Base-by-base conservation (phyloP, 2,888 invertebrate species). In the Eudasyphora cyanicolor region DNA sequence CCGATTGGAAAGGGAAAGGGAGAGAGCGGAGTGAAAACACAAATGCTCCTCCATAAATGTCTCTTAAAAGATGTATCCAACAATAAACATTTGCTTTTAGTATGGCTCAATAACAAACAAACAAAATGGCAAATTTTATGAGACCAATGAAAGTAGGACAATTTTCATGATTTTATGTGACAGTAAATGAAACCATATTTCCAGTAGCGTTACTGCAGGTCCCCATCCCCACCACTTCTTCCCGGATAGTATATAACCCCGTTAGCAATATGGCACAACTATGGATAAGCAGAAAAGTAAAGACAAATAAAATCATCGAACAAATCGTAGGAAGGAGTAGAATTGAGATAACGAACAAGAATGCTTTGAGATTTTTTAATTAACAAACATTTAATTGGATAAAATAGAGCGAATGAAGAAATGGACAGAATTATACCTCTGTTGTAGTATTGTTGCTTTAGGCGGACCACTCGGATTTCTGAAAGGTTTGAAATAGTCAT, bases 111-210 rank as follows among this genome's bases (percentile, higher is more conserved):
- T 64, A 64, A 64, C 64, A 21, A 64, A 64, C 64, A 21, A 64
- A 64, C 64, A 64, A 64, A 64, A 64, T 64, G 38, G 35, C 64
- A 35, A 64, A 35, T 64, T 64, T 64, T 64, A 64, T 64, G 64
- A 35, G 64, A 64, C 64, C 64, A 64, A 64, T 64, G 64, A 64
- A 64, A 64, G 19, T 64, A 64, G 64, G 64, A 64, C 38, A 64
- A 64, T 64, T 35, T 19, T 19, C 64, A 64, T 64, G 64, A 64
- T 64, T 64, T 64, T 64, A 64, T 64, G 17, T 64, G 35, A 38
- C 64, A 64, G 62, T 35, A 62, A 62, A 64, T 64, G 64, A 64
- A 64, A 64, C 64, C 64, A 64, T 64, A 64, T 64, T 64, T 64
- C 17, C 14, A 64, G 35, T 19, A 38, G 64, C 64, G 35, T 64